A percentile compares a stretch with the other conserved stretches of the same genome.
These are phyloP conservation scores for Bergia puertoricense DNA, from an alignment of 92 coral and sea anemone genomes.

Conservation along the genomic window DNA sequence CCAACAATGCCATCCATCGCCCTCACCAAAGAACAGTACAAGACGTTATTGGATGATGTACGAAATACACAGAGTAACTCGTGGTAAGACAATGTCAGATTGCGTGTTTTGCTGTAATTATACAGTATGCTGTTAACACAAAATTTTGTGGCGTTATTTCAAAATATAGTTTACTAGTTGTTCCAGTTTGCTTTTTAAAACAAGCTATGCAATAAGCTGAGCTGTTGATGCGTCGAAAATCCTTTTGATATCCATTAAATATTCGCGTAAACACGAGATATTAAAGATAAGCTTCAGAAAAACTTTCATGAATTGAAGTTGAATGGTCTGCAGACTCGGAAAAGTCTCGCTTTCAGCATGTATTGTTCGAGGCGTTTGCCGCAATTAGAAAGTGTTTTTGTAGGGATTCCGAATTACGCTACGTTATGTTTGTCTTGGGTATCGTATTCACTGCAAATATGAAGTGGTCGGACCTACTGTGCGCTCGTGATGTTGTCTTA, in stretches of 20 bases:
- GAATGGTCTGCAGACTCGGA: neutral
- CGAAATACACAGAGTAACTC: constrained; percentile 17
- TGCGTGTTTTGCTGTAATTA: constrained; percentile 21
- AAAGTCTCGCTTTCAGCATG: constrained; percentile 28
- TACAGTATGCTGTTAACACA: neutral
- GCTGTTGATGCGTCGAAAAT: constrained; percentile 41
- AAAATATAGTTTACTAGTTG: neutral
- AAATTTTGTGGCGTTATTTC: constrained; percentile 17
- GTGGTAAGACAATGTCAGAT: constrained; percentile 16
- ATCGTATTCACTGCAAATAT: constrained; percentile 18
- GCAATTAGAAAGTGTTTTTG: constrained; percentile 34
- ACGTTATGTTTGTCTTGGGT: constrained; percentile 36
- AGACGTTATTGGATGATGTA: constrained; percentile 31
- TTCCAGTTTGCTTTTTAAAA: constrained; percentile 30
- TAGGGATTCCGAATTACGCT: constrained; percentile 9
- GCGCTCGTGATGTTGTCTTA: constrained; percentile 34
- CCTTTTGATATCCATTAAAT: constrained; percentile 6
- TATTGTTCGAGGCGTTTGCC: constrained; percentile 34
- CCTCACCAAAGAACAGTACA: constrained; percentile 39
- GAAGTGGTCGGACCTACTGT: constrained; percentile 1
- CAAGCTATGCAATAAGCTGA: neutral
- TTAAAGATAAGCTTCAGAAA: constrained; percentile 20
- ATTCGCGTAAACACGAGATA: constrained; percentile 14
- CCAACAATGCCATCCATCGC: constrained; percentile 41
- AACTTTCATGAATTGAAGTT: neutral